Evolutionary conservation across 2,797 vertebrate species (phyloP), one percentile per base, ranked within the genome.

Genomic region (Erithacus rubecula): DNA sequence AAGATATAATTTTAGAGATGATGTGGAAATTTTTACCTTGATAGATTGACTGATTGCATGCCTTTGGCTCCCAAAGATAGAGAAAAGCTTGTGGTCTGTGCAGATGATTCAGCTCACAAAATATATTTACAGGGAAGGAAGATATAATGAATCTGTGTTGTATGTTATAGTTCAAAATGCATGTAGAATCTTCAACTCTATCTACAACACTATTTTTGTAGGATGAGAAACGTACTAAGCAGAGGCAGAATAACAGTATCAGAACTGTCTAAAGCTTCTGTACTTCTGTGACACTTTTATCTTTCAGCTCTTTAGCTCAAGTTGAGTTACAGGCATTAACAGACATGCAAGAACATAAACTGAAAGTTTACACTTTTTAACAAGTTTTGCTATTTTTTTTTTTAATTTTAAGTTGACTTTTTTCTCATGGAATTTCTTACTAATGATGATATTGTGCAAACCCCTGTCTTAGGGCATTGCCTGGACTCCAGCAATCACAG

Each of bases 241-340:
- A 75, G 51, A 76, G 0, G 0, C 9, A 87, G 43, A 93, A 75
- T 0, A 56, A 47, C 4, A 62, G 8, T 20, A 79, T 46, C 36
- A 41, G 37, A 90, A 53, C 51, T 56, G 56, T 32, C 59, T 47
- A 56, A 89, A 93, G 19, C 11, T n/a, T n/a, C n/a, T 1, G 0
- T 44, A 14, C 72, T 85, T 83, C 44, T 80, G 47, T 1, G 13
- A 60, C 12, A 32, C 4, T 59, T 58, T 59, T 62, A 59, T 32
- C 55, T 84, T 72, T 47, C 11, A 81, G 52, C n/a, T 63, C 63
- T 95, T 91, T 89, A 75, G 68, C 53, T 95, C 29, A 91, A 94
- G 37, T 36, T 8, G 1, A 72, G 10, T 27, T 27, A 83, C 19
- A 79, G 22, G 11, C 37, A 58, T 77, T 94, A 93, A 92, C 94